Evolutionary conservation across 2,113 vertebrate genomes (phyloP).

Genomic region (Chiloscyllium plagiosum): DNA sequence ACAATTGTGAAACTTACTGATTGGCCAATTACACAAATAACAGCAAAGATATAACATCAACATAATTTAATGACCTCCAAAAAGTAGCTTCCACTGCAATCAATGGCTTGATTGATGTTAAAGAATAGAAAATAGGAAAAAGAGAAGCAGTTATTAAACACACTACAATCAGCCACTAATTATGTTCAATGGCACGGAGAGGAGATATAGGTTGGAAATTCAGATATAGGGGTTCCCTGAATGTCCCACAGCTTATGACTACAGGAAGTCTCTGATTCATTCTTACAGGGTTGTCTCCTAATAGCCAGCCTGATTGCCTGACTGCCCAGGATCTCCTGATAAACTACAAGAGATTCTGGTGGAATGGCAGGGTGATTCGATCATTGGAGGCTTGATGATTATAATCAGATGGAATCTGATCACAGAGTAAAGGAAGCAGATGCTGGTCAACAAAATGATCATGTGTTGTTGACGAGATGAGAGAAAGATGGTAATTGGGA

Average conservation of each 20-base stretch:
- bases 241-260: no score
- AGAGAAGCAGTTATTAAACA: neutral
- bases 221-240: no score
- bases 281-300: neutral
- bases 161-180: neutral
- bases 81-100: neutral
- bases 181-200: neutral
- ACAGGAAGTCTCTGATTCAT: no score
- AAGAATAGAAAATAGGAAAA: neutral
- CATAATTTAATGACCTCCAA: neutral
- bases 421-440: neutral
- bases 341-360: neutral
- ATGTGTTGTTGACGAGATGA: neutral
- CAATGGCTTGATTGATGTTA: neutral
- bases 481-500: neutral
- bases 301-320: neutral
- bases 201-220: neutral
- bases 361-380: neutral
- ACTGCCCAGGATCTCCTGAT: neutral
- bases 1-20: neutral
- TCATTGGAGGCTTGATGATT: no score
- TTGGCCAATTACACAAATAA: neutral
- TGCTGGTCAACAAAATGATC: neutral
- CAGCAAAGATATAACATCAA: neutral
- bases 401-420: neutral